Evolutionary conservation across 2,888 invertebrate species (phyloP).

Genomic region (Dioctria linearis): DNA sequence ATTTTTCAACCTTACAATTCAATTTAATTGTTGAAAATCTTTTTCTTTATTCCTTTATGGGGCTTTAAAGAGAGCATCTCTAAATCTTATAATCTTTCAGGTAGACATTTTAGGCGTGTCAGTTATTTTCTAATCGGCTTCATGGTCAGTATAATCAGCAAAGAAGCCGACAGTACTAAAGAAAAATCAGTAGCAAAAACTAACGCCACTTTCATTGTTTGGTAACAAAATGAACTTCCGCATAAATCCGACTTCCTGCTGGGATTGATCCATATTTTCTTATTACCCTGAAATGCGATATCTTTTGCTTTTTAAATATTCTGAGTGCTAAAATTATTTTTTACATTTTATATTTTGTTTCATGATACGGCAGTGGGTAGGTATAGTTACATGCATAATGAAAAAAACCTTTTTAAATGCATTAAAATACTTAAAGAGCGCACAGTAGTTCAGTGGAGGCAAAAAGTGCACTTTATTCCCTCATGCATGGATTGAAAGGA

Average conservation of each 20-base stretch:
- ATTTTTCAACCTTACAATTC: background rate
- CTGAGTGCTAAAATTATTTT: background rate
- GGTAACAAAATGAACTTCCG: slow-evolving; percentile 30
- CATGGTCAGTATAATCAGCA: background rate
- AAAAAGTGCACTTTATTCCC: too few species aligned
- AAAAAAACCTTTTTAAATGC: too few species aligned
- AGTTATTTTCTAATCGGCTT: slow-evolving; percentile 26
- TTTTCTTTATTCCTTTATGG: background rate
- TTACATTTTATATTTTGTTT: background rate
- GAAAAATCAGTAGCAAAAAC: slow-evolving; percentile 12
- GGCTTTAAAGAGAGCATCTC: slow-evolving; percentile 6
- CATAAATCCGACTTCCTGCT: slow-evolving; percentile 17
- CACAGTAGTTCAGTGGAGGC: too few species aligned
- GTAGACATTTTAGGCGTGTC: background rate
- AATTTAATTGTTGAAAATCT: slow-evolving; percentile 2
- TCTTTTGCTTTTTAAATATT: too few species aligned
- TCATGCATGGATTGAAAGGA: too few species aligned
- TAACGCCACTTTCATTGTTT: slow-evolving; percentile 39
- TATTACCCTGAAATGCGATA: background rate
- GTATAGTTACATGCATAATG: too few species aligned
- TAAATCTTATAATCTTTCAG: background rate
- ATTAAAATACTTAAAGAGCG: too few species aligned
- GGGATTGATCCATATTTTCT: slow-evolving; percentile 5
- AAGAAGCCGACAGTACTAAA: slow-evolving; percentile 14
- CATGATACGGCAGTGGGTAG: too few species aligned